Evolutionary conservation across 2,888 invertebrate genomes (phyloP), one percentile per base, ranked within the genome.

Genomic region (Synergus laeviventris): DNA sequence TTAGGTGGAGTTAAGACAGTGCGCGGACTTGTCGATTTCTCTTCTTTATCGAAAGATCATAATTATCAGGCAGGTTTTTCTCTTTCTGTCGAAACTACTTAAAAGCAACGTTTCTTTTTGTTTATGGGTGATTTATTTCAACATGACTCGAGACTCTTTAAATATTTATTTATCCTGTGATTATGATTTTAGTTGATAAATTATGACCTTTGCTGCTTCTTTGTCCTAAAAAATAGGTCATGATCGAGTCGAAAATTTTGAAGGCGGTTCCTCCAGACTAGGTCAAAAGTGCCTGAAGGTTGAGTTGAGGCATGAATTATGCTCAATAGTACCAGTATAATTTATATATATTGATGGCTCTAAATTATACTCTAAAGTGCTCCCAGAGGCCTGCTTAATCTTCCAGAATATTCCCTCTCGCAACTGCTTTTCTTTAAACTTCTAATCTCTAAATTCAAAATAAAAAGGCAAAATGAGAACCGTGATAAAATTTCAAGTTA

Each of bases 341-440:
- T 70, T 70, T 45, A 70, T 70, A 70, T 45, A 70, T 70, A 70
- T 70, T 70, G 49, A 70, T 70, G 70, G 49, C 70, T 49, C 24
- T 70, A 70, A 70, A 70, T 70, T 70, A 49, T 49, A 70, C 49
- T 24, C 24, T 49, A n/a, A 54, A 70, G 31, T 31, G 31, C n/a
- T 70, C 36, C 70, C 31, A 24, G 18, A 7, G 70, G 70, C 49
- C 24, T 45, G 31, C 42, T 66, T 24, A 9, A n/a, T 49, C 16
- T 70, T 70, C 21, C 49, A 70, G 24, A 45, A 45, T 70, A 45
- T 49, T 14, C 5, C 42, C 45, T 21, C 24, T 70, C 31, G 66
- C 16, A 70, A 16, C 45, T 21, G 24, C n/a, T 24, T 66, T 45
- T 31, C 31, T 38, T n/a, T 7, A 16, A 45, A 3, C 38, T 62